Conservation (phyloP, 2,797 vertebrate genomes). For the Malacoraja senta region DNA sequence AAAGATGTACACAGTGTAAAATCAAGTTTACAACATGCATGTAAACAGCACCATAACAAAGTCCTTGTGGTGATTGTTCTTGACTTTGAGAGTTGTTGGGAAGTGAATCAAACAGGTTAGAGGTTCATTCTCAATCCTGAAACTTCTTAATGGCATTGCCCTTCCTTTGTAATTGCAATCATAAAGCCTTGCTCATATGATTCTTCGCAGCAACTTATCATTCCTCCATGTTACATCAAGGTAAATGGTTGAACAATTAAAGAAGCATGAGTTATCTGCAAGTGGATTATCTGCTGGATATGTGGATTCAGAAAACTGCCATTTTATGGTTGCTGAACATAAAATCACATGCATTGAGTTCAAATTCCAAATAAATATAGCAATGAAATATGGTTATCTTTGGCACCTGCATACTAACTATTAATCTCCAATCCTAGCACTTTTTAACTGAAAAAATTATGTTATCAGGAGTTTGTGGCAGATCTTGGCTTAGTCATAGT, state of each 20-base stretch:
- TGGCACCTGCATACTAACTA: not conserved
- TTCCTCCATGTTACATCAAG: not conserved
- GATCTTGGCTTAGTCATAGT: not conserved
- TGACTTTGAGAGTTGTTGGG: not conserved
- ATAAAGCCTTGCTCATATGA: not conserved
- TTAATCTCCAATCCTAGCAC: not conserved
- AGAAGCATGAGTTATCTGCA: not conserved
- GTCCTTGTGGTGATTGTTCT: not conserved
- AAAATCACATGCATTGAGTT: not conserved
- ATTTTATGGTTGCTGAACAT: not conserved
- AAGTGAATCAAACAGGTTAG: not conserved
- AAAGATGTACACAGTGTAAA: too few relatives aligned
- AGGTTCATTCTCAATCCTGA: not conserved
- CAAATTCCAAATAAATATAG: not conserved
- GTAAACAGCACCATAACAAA: not conserved
- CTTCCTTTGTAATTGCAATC: not conserved
- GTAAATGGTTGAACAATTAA: not conserved
- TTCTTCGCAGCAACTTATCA: not conserved
- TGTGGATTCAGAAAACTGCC: not conserved
- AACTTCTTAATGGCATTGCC: not conserved
- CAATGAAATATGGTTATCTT: not conserved
- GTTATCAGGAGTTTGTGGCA: not conserved
- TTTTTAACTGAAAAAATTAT: not conserved
- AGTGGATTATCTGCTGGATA: not conserved
- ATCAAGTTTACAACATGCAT: too few relatives aligned